These are phyloP conservation scores for Urocolius indicus DNA, from an alignment of 2,113 vertebrate genomes.

Conservation along the genomic window DNA sequence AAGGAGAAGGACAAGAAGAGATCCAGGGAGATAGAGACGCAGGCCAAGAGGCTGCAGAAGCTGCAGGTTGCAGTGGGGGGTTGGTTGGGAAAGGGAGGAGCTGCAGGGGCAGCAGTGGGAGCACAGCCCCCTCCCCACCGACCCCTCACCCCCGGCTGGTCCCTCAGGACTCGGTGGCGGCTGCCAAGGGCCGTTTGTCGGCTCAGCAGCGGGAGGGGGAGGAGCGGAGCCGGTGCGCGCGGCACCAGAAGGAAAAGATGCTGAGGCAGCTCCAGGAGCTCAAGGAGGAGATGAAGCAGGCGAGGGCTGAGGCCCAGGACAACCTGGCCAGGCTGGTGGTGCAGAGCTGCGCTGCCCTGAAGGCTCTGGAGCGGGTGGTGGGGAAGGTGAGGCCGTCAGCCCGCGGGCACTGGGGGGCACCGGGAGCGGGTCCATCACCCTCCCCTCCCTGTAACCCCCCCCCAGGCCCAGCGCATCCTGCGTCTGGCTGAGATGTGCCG, in stretches of 20 bases:
- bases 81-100: too few species aligned
- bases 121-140: too few species aligned
- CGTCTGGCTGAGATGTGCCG: constrained; percentile 84
- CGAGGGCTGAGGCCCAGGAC: constrained; percentile 39
- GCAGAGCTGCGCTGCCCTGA: constrained; percentile 77
- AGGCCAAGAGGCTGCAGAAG: constrained; percentile 80
- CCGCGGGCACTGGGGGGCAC: too few species aligned
- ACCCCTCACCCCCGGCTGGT: neutral
- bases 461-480: constrained; percentile 81
- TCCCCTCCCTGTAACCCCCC: accelerated
- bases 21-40: constrained; percentile 77
- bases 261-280: constrained; percentile 73
- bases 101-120: too few species aligned
- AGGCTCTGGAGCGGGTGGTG: constrained; percentile 64
- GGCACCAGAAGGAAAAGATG: constrained; percentile 69
- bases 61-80: constrained; percentile 73
- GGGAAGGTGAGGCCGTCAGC: constrained; percentile 70
- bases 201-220: constrained; percentile 63
- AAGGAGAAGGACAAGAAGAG: constrained; percentile 78
- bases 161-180: constrained; percentile 73
- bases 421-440: neutral
- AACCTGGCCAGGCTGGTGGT: constrained; percentile 72
- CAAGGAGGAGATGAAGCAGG: constrained; percentile 68
- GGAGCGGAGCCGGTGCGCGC: constrained; percentile 26
- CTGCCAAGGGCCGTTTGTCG: constrained; percentile 50